Evolutionary conservation across 2,113 vertebrate genomes (phyloP).

Genomic region (Cairina moschata): DNA sequence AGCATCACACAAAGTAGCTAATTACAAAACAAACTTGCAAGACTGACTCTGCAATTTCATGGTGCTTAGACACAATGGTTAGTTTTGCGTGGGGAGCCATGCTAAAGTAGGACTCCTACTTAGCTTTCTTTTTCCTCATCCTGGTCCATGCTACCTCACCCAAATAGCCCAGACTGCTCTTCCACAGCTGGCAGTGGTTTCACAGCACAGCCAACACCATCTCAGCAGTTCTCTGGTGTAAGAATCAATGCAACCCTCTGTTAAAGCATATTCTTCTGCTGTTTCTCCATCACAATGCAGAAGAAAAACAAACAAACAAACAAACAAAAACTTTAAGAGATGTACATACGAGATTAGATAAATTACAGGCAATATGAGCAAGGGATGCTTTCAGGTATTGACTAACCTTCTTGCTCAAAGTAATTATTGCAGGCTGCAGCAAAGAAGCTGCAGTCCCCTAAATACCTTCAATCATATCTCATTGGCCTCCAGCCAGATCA

Average conservation of each 20-base stretch:
- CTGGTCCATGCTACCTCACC: background rate
- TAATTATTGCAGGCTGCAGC: background rate
- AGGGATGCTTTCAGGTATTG: background rate
- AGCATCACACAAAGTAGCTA: background rate
- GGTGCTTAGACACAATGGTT: accelerated
- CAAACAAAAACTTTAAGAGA: background rate
- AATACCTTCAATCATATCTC: background rate
- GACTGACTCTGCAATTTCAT: background rate
- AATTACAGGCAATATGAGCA: background rate
- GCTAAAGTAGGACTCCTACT: background rate
- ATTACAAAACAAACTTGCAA: background rate
- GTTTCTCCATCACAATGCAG: background rate
- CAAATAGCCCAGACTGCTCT: background rate
- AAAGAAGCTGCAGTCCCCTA: background rate
- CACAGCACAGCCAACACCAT: background rate
- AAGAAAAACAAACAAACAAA: background rate
- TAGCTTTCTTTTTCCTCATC: background rate
- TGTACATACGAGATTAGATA: background rate
- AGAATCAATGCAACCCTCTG: background rate
- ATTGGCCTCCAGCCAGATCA: background rate
- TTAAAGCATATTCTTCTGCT: background rate
- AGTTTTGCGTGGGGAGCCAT: background rate
- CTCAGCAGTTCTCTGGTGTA: background rate
- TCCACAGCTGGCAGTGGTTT: background rate
- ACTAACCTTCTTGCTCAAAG: background rate